Conservation (phyloP, 2,113 vertebrate genomes). For the Aramus guarauna region DNA sequence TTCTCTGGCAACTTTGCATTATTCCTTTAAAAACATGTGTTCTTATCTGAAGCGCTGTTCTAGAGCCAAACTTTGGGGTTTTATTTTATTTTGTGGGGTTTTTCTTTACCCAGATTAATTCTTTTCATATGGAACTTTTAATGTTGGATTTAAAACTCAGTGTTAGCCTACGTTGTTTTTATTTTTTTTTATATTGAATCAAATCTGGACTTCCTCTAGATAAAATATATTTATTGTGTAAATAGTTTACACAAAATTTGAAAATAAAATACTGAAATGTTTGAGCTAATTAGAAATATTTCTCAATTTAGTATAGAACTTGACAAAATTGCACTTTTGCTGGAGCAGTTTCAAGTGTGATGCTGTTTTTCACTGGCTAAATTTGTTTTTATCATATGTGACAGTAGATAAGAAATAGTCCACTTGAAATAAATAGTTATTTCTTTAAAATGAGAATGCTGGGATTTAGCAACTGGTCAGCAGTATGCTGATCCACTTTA, state of each 20-base stretch:
- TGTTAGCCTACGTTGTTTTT: neutral
- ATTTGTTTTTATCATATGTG: neutral
- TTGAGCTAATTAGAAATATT: neutral
- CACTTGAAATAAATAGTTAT: neutral
- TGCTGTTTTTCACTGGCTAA: neutral
- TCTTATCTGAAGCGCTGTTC: neutral
- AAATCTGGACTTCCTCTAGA: neutral
- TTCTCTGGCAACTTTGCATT: neutral
- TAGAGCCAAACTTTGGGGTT: neutral
- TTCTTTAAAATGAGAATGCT: neutral
- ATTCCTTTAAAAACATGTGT: neutral
- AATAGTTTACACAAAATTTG: neutral
- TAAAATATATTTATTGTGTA: neutral
- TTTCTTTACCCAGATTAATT: neutral
- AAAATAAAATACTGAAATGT: neutral
- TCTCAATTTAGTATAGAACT: neutral
- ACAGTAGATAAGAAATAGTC: neutral
- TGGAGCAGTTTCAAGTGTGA: neutral
- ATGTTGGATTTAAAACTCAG: neutral
- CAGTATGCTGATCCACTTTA: neutral
- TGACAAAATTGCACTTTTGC: neutral
- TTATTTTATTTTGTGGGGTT: neutral
- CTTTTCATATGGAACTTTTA: neutral
- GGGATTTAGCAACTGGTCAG: neutral
- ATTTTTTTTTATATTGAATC: neutral